These are phyloP conservation scores for Conops quadrifasciatus DNA, from an alignment of 2,888 invertebrate species.

Conservation along the genomic window DNA sequence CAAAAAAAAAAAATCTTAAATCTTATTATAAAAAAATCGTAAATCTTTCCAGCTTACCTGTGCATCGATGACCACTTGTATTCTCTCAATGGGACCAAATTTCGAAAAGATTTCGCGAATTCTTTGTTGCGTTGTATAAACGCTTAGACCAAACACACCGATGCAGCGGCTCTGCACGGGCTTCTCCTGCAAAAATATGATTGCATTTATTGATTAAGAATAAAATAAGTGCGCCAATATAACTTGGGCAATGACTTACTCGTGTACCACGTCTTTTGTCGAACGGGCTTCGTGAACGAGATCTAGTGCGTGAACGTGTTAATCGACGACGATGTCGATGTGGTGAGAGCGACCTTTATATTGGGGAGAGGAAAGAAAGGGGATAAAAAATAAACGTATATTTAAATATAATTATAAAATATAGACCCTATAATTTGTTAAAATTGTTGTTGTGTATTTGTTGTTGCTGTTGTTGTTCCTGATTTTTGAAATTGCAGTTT, in stretches of 20 bases:
- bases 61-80: constrained; percentile 94
- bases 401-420: constrained; percentile 28
- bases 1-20: too few relatives aligned
- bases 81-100: constrained; percentile 90
- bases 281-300: constrained; percentile 42
- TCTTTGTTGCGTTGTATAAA: constrained; percentile 91
- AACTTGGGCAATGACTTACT: constrained; percentile 32
- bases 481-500: constrained; percentile 17
- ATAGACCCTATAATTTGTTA: constrained; percentile 1
- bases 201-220: not conserved
- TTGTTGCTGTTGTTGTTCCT: constrained; percentile 17
- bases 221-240: not conserved
- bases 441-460: constrained; percentile 20
- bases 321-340: constrained; percentile 38
- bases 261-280: constrained; percentile 42
- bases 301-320: constrained; percentile 41
- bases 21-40: too few relatives aligned
- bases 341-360: constrained; percentile 44
- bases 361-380: constrained; percentile 17
- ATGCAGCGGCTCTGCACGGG: constrained; percentile 89
- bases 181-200: constrained; percentile 52
- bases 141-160: constrained; percentile 93
- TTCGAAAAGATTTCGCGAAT: constrained; percentile 91
- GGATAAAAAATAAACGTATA: constrained; percentile 20
- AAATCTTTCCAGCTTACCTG: constrained; percentile 72